These are phyloP conservation scores for Halotydeus destructor DNA, from an alignment of 1,140 invertebrate species.

Conservation along the genomic window DNA sequence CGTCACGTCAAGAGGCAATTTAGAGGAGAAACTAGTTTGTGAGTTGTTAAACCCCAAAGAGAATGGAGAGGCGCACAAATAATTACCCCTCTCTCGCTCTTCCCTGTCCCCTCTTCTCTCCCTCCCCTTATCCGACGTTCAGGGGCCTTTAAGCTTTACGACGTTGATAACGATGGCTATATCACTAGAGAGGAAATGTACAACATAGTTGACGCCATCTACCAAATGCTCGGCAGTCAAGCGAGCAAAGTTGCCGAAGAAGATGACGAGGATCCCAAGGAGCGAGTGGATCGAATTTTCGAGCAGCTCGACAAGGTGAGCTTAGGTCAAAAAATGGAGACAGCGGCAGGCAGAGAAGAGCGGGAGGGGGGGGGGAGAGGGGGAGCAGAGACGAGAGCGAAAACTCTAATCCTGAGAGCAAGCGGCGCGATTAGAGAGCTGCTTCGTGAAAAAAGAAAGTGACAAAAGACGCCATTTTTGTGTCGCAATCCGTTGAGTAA, in stretches of 20 bases:
- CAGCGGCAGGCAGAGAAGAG: too few species aligned
- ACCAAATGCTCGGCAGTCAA: constrained; percentile 87
- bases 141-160: constrained; percentile 94
- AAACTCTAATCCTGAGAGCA: too few species aligned
- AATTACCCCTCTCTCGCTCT: too few species aligned
- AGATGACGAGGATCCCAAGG: constrained; percentile 58
- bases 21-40: constrained; percentile 92
- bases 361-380: too few species aligned
- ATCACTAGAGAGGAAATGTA: constrained; percentile 96
- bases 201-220: constrained; percentile 94
- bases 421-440: too few species aligned
- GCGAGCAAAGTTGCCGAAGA: constrained; percentile 31
- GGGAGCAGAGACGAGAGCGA: too few species aligned
- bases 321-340: constrained; percentile 6
- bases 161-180: constrained; percentile 92
- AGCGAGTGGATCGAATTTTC: constrained; percentile 89
- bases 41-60: constrained; percentile 35
- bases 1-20: constrained; percentile 80
- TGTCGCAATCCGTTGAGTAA: not conserved
- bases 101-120: too few species aligned
- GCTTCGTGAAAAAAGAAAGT: too few species aligned
- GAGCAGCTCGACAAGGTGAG: constrained; percentile 73
- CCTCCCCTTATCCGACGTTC: constrained; percentile 27
- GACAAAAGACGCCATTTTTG: too few species aligned
- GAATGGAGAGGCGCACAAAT: too few species aligned